Evolutionary conservation across 1,140 invertebrate species (phyloP).

Genomic region (Drosophila jambulina): DNA sequence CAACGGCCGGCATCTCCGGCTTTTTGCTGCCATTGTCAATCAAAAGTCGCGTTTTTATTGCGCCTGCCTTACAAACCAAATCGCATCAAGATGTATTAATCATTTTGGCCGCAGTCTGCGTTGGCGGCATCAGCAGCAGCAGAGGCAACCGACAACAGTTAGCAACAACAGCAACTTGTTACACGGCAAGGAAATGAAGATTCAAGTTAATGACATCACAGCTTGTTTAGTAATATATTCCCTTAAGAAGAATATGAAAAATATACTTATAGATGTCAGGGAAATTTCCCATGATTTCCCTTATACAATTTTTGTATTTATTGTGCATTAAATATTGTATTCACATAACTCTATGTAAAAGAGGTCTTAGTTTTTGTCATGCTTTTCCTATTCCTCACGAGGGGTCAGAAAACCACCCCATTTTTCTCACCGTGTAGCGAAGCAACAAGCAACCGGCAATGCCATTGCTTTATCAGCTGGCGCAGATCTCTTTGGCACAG

Average conservation of each 20-base stretch:
- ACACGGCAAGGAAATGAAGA: not conserved
- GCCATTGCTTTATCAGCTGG: slow-evolving; percentile 67
- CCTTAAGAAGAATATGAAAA: not conserved
- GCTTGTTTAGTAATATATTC: too few relatives aligned
- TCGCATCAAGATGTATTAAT: slow-evolving; percentile 83
- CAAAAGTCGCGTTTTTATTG: slow-evolving; percentile 80
- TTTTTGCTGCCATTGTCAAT: slow-evolving; percentile 74
- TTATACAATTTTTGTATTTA: not conserved
- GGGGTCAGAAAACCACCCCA: too few relatives aligned
- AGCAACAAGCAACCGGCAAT: slow-evolving; percentile 42
- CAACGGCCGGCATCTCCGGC: slow-evolving; percentile 72
- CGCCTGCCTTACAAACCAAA: slow-evolving; percentile 76
- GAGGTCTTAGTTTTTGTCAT: too few relatives aligned
- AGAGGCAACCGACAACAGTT: slow-evolving; percentile 27
- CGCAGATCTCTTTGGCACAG: slow-evolving; percentile 72
- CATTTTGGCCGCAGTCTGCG: slow-evolving; percentile 69
- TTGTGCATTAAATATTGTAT: too few relatives aligned
- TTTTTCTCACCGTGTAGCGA: not conserved
- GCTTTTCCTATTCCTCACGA: not conserved
- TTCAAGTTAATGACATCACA: not conserved
- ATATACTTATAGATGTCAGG: not conserved
- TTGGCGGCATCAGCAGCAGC: slow-evolving; percentile 54
- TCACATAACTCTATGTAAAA: not conserved
- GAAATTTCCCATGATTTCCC: not conserved
- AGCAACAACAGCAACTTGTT: slow-evolving; percentile 22